phyloP scores from a whole-genome alignment of 2,797 vertebrate species.

The Limosa lapponica region DNA sequence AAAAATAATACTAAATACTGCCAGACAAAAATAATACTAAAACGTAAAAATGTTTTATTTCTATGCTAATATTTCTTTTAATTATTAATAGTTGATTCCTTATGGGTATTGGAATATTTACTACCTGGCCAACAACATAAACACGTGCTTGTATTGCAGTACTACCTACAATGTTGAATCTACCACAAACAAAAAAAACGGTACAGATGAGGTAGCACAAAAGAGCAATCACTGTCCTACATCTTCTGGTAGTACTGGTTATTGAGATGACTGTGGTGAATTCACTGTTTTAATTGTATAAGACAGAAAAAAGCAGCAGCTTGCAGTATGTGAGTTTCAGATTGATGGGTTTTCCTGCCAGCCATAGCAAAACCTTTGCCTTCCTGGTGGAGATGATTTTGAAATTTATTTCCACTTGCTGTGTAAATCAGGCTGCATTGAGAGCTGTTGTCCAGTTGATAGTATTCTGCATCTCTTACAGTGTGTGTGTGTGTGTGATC shows the following conservation, averaged over 20 bases:
- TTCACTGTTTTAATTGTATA: background rate
- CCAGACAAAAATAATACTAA: background rate
- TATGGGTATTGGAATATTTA: background rate
- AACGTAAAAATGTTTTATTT: background rate
- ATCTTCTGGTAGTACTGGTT: background rate
- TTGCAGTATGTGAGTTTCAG: background rate
- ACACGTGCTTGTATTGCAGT: rapidly evolving
- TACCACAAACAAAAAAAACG: background rate
- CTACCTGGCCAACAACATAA: background rate
- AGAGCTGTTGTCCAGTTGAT: background rate
- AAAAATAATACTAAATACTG: background rate
- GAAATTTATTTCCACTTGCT: background rate
- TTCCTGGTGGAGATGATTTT: background rate
- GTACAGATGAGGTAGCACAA: background rate
- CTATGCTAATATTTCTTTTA: background rate
- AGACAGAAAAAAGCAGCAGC: background rate
- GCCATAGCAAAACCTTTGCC: background rate
- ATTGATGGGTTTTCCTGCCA: background rate
- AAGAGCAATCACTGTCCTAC: background rate
- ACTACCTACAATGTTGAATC: background rate
- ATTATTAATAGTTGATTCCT: background rate
- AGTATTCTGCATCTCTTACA: background rate
- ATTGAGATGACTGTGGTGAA: background rate
- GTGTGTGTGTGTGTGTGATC: rapidly evolving
- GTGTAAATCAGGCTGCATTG: background rate